phyloP scores from a whole-genome alignment of 2,113 vertebrate genomes.

The Eudyptes chrysolophus region DNA sequence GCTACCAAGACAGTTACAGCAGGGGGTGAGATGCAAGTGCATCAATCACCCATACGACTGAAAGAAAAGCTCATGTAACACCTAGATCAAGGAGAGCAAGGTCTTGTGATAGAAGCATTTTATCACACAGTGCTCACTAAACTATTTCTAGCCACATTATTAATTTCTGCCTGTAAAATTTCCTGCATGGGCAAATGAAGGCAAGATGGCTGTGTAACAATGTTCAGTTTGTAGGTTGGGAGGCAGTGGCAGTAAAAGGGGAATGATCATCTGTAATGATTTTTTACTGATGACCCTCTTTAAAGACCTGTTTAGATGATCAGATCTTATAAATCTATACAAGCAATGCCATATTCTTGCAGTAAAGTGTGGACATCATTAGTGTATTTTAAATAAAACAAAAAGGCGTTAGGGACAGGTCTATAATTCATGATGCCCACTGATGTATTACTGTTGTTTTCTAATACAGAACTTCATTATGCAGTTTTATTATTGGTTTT shows the following conservation, averaged over 20 bases:
- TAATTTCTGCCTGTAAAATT: background rate
- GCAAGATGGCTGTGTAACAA: background rate
- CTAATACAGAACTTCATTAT: background rate
- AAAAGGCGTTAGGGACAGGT: background rate
- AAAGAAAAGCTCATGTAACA: background rate
- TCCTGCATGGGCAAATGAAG: background rate
- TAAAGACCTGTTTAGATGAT: background rate
- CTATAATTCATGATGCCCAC: background rate
- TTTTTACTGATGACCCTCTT: background rate
- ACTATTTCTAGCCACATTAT: background rate
- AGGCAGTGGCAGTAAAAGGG: background rate
- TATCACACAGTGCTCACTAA: background rate
- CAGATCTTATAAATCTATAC: background rate
- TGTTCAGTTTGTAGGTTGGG: background rate
- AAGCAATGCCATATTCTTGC: background rate
- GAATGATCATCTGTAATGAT: background rate
- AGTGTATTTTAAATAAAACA: slow-evolving; percentile 22
- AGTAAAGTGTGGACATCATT: background rate
- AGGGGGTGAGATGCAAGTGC: background rate
- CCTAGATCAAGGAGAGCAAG: background rate
- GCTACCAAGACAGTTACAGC: accelerated
- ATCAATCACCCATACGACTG: background rate
- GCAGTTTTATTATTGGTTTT: background rate
- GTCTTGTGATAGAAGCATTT: background rate
- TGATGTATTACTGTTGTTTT: background rate